Percentiles rank a stretch among this genome's conserved stretches.
These are phyloP conservation scores for Liasis olivaceus DNA, from an alignment of 2,797 vertebrate genomes.

Conservation along the genomic window DNA sequence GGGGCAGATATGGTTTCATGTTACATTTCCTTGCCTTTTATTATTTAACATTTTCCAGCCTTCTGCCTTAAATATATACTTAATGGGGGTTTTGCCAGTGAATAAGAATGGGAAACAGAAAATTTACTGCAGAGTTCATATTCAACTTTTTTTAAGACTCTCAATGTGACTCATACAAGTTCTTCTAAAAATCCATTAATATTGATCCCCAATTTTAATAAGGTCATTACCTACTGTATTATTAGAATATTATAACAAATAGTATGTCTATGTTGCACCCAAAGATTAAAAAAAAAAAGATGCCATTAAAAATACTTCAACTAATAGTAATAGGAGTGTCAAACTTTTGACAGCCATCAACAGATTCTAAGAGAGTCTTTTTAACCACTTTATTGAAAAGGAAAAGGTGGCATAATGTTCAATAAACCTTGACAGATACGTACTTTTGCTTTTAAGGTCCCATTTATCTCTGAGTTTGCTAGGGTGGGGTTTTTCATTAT, in stretches of 20 bases:
- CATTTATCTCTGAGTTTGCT: not conserved
- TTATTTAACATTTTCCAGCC: not conserved
- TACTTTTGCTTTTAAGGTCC: not conserved
- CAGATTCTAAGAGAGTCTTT: not conserved
- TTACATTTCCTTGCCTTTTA: not conserved
- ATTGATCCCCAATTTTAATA: not conserved
- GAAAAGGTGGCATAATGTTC: not conserved
- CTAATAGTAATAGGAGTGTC: not conserved
- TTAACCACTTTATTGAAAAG: not conserved
- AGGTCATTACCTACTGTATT: not conserved
- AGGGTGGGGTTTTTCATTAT: not conserved
- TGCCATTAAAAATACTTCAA: not conserved
- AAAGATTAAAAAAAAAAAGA: not conserved
- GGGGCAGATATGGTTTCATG: not conserved
- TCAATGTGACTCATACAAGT: not conserved
- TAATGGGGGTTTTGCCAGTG: not conserved
- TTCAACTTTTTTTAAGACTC: not conserved
- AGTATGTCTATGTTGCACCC: not conserved
- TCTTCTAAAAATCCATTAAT: not conserved
- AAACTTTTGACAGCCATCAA: not conserved
- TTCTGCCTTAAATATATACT: not conserved
- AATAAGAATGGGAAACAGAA: not conserved
- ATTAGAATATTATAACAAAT: not conserved
- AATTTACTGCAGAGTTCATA: not conserved
- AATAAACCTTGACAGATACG: not conserved